These are phyloP conservation scores for Scaptomyza polygonia DNA, from an alignment of 2,888 invertebrate species.

Conservation along the genomic window DNA sequence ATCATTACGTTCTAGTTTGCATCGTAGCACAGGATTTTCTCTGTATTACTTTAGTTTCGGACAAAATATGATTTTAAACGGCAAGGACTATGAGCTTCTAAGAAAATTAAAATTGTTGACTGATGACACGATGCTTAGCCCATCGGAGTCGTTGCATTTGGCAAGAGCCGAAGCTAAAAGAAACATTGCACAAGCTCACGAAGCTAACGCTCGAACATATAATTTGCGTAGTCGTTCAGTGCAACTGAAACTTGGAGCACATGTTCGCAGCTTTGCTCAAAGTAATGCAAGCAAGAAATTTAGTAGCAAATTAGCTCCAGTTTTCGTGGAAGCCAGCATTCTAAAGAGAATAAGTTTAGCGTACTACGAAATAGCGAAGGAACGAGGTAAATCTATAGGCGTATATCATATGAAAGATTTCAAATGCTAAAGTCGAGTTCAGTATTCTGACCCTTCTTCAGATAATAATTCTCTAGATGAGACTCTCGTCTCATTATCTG, in stretches of 20 bases:
- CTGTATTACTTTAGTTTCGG: no score
- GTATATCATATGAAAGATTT: background rate
- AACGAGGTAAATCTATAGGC: conserved; percentile 1
- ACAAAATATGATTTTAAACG: no score
- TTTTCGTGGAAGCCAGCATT: background rate
- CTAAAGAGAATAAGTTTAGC: background rate
- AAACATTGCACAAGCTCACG: background rate
- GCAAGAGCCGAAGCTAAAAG: background rate
- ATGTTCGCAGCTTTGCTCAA: background rate
- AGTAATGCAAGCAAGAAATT: conserved; percentile 5
- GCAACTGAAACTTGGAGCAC: conserved; percentile 1
- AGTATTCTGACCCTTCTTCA: conserved; percentile 2
- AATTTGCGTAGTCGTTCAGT: conserved; percentile 7
- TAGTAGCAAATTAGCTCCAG: background rate
- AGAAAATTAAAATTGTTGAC: no score
- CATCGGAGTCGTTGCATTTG: background rate
- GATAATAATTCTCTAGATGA: background rate
- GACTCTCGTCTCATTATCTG: conserved; percentile 7
- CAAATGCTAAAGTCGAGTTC: background rate
- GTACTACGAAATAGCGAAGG: background rate
- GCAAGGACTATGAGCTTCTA: no score
- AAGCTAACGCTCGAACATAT: conserved; percentile 1
- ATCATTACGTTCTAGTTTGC: no score
- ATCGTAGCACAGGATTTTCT: no score
- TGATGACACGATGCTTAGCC: no score